Evolutionary conservation across 2,797 vertebrate species (phyloP).

Genomic region (Tokudaia muenninki): DNA sequence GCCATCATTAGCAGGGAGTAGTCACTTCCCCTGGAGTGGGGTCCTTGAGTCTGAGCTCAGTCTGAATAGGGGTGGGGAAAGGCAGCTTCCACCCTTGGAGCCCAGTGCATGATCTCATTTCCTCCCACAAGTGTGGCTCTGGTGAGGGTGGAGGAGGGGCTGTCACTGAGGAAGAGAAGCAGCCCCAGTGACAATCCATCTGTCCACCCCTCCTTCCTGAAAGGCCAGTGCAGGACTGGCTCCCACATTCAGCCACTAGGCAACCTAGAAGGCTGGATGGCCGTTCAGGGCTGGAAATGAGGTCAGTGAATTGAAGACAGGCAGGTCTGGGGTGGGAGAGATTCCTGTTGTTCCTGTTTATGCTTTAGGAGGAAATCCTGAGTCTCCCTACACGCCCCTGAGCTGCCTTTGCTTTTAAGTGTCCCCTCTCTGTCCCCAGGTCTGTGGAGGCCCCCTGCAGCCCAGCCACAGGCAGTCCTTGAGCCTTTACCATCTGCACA

Average conservation of each 20-base stretch:
- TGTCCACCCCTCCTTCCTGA: not conserved
- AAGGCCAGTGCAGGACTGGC: not conserved
- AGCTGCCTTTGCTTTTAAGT: not conserved
- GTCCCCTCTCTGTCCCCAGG: not conserved
- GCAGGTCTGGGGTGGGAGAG: not conserved
- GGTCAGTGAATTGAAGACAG: not conserved
- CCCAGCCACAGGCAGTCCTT: not conserved
- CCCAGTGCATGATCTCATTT: slow-evolving; percentile 1
- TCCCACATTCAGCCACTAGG: not conserved
- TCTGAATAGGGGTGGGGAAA: not conserved
- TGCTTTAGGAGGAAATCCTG: slow-evolving; percentile 56
- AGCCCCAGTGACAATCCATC: not conserved
- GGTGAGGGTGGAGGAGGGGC: not conserved
- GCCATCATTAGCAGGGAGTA: not conserved
- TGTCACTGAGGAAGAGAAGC: not conserved
- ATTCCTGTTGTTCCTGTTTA: slow-evolving; percentile 30
- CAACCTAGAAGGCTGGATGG: not conserved
- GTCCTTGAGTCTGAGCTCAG: not conserved
- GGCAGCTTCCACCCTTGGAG: not conserved
- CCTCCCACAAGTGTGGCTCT: not conserved
- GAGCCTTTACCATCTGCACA: not conserved
- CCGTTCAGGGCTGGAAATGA: slow-evolving; percentile 53
- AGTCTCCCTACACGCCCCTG: not conserved
- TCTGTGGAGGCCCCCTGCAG: not conserved
- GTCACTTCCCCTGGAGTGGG: not conserved